Evolutionary conservation across 2,888 invertebrate species (phyloP).

Genomic region (Acrobasis consociella): DNA sequence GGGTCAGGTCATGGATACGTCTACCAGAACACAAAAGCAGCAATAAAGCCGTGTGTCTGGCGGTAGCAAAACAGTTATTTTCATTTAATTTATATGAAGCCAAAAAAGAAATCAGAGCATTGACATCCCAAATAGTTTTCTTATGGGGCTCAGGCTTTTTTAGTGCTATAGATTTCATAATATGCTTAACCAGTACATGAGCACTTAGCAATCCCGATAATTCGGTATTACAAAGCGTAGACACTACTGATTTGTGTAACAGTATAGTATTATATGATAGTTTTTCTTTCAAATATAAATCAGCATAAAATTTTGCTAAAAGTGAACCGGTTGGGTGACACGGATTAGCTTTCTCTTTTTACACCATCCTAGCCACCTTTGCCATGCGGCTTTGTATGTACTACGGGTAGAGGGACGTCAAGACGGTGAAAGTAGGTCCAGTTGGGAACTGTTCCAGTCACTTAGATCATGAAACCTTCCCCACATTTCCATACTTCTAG

Average conservation of each 20-base stretch:
- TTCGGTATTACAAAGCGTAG: constrained; percentile 11
- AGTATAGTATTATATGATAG: constrained; percentile 2
- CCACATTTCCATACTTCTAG: constrained; percentile 36
- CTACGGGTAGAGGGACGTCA: too few species aligned
- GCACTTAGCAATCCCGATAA: background rate
- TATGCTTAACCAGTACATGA: background rate
- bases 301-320: background rate
- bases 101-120: too few species aligned
- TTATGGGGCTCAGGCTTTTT: background rate
- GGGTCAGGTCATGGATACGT: too few species aligned
- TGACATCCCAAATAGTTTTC: constrained; percentile 6
- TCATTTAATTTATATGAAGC: background rate
- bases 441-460: background rate
- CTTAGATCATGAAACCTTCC: background rate
- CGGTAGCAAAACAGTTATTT: constrained; percentile 10
- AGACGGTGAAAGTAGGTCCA: too few species aligned
- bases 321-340: too few species aligned
- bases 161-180: too few species aligned
- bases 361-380: background rate
- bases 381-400: background rate
- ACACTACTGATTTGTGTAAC: background rate
- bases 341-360: background rate
- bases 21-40: constrained; percentile 18
- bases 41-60: constrained; percentile 6
- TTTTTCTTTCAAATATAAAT: too few species aligned